These are phyloP conservation scores for Pitta sordida DNA, from an alignment of 2,113 vertebrate species.

Conservation along the genomic window DNA sequence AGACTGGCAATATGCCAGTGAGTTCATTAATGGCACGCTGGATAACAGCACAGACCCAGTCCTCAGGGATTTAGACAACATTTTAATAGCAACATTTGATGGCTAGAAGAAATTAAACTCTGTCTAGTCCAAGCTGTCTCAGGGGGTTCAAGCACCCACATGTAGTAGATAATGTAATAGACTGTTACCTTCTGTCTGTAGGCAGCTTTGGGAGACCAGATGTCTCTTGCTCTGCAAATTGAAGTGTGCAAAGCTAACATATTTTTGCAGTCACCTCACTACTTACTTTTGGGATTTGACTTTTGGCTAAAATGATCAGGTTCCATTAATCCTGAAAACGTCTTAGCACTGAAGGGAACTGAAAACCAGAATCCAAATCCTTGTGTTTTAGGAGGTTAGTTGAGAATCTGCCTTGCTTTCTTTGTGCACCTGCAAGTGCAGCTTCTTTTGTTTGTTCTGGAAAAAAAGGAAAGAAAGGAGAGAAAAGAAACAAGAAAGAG, in stretches of 20 bases:
- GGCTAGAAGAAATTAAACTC: constrained; percentile 9
- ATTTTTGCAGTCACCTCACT: background rate
- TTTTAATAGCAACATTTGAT: background rate
- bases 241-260: background rate
- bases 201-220: constrained; percentile 4
- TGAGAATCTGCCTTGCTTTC: background rate
- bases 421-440: background rate
- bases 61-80: background rate
- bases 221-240: background rate
- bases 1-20: background rate
- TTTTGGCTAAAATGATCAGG: background rate
- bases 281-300: background rate
- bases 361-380: background rate
- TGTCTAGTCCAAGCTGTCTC: background rate
- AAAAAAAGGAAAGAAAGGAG: background rate
- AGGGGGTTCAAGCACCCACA: background rate
- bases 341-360: background rate
- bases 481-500: too few relatives aligned
- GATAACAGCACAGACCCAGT: background rate
- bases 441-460: background rate
- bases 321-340: background rate
- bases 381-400: background rate
- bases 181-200: background rate
- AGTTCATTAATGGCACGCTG: constrained; percentile 10
- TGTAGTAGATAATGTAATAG: background rate